A percentile compares a stretch with the other conserved stretches of the same genome.
Conservation (phyloP, 2,113 vertebrate species). For the Lepidothrix coronata region DNA sequence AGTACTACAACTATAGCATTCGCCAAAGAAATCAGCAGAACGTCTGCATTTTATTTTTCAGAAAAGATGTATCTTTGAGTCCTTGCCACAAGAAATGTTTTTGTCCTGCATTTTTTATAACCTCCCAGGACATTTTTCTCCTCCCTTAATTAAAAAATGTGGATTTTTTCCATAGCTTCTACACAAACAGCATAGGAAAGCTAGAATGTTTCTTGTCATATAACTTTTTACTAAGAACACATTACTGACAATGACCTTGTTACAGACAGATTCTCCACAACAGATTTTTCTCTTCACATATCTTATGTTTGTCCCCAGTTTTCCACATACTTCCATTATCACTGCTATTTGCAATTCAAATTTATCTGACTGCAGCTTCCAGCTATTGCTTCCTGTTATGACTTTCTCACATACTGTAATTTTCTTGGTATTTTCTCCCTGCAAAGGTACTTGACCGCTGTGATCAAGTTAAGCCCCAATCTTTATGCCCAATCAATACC, state of each 20-base stretch:
- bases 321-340: neutral
- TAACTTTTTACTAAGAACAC: neutral
- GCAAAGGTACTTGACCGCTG: neutral
- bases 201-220: neutral
- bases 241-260: neutral
- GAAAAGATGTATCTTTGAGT: slow-evolving; percentile 11
- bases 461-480: neutral
- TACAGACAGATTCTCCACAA: neutral
- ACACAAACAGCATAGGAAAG: slow-evolving; percentile 10
- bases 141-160: slow-evolving; percentile 43
- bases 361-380: slow-evolving; percentile 8
- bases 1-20: neutral
- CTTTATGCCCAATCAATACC: neutral
- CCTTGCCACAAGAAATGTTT: slow-evolving; percentile 37
- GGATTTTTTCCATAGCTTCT: neutral
- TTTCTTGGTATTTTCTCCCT: neutral
- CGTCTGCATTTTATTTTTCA: neutral
- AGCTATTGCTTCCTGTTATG: slow-evolving; percentile 43
- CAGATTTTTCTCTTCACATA: slow-evolving; percentile 20
- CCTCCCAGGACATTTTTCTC: slow-evolving; percentile 38
- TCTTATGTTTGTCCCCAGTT: neutral
- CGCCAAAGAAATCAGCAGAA: neutral
- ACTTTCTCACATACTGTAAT: neutral
- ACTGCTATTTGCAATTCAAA: neutral
- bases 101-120: slow-evolving; percentile 26